Evolutionary conservation across 1,140 invertebrate species (phyloP).

Genomic region (Trichomalopsis sarcophagae): DNA sequence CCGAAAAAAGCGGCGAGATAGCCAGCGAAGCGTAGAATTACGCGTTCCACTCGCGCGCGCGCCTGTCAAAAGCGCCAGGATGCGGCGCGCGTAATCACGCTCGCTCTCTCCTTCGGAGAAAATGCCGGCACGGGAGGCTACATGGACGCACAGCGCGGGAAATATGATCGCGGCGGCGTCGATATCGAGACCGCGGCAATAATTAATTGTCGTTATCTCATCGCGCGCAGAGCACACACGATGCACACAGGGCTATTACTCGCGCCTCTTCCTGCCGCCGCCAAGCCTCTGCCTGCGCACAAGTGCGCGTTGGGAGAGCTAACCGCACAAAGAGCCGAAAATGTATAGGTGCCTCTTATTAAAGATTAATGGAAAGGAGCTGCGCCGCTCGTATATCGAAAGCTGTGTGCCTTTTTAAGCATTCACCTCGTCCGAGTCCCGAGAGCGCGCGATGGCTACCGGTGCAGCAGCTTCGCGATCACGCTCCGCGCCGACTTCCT

Average conservation of each 20-base stretch:
- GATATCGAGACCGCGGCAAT: constrained; percentile 52
- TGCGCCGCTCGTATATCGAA: neutral
- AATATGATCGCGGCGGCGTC: constrained; percentile 36
- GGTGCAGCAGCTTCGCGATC: neutral
- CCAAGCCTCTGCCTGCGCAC: neutral
- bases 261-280: neutral
- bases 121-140: neutral
- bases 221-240: neutral
- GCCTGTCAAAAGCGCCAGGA: constrained; percentile 35
- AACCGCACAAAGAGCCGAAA: constrained; percentile 40
- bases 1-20: neutral
- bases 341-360: constrained; percentile 35
- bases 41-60: constrained; percentile 20
- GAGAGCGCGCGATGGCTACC: constrained; percentile 5
- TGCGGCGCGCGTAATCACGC: constrained; percentile 25
- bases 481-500: neutral
- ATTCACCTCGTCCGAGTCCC: neutral
- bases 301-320: neutral
- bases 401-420: neutral
- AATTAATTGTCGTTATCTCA: constrained; percentile 60
- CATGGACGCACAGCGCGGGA: neutral
- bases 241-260: constrained; percentile 38
- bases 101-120: neutral
- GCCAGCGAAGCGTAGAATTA: constrained; percentile 44
- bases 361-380: constrained; percentile 44